A percentile compares a stretch with the other conserved stretches of the same genome.
Conservation (phyloP, 2,797 vertebrate genomes). For the Sebastes vulpes region DNA sequence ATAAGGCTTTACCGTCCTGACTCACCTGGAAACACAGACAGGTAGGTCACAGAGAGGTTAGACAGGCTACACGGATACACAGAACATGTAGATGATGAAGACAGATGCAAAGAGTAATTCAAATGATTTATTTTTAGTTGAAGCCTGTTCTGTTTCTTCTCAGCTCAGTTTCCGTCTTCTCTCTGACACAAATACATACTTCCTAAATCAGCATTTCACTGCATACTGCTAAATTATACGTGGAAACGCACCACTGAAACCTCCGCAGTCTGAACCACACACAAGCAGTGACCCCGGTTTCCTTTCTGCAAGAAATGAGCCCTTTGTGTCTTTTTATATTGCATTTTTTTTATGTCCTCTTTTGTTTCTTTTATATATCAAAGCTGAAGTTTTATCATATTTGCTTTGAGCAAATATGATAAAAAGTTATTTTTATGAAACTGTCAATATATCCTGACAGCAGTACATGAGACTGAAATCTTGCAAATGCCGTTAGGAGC, state of each 20-base stretch:
- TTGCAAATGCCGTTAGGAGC: too few species aligned
- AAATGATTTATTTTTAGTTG: neutral
- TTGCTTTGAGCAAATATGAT: too few species aligned
- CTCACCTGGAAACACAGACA: conserved; percentile 89
- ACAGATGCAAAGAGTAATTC: too few species aligned
- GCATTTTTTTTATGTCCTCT: neutral
- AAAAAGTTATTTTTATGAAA: too few species aligned
- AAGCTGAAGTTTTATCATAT: neutral
- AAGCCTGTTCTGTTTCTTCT: neutral
- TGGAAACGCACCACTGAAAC: conserved; percentile 4
- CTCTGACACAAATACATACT: conserved; percentile 1
- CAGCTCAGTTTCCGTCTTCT: neutral
- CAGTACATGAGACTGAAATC: too few species aligned
- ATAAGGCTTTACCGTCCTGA: conserved; percentile 96
- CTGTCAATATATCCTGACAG: too few species aligned
- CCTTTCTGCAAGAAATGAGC: neutral
- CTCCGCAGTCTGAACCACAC: neutral
- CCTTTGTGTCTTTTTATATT: neutral
- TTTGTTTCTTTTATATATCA: neutral
- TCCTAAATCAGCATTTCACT: conserved; percentile 11
- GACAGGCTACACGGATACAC: neutral
- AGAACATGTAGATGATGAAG: neutral
- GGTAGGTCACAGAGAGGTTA: neutral
- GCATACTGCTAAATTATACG: conserved; percentile 18
- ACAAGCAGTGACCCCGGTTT: neutral